These are phyloP conservation scores for Microtus pennsylvanicus DNA, from an alignment of 2,113 vertebrate species.

Conservation along the genomic window DNA sequence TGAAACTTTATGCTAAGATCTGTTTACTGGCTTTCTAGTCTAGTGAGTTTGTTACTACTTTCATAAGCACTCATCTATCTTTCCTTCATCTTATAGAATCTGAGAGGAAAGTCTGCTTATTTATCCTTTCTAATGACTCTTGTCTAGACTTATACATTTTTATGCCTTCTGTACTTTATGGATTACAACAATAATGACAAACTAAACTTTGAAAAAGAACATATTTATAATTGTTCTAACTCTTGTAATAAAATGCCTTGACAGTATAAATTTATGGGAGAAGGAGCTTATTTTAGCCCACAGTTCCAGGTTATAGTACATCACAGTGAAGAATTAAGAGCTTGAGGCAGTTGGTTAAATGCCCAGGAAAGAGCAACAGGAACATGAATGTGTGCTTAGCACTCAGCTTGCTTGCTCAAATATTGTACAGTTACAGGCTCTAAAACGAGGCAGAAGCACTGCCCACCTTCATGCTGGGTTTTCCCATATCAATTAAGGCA, in stretches of 20 bases:
- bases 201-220: not conserved
- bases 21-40: not conserved
- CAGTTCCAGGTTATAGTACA: not conserved
- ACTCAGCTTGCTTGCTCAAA: not conserved
- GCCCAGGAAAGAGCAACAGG: not conserved
- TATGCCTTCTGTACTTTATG: not conserved
- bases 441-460: not conserved
- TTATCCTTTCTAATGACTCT: not conserved
- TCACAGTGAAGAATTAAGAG: not conserved
- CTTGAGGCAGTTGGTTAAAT: not conserved
- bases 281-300: not conserved
- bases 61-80: not conserved
- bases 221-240: not conserved
- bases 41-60: not conserved
- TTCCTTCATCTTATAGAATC: not conserved
- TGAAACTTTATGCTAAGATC: not conserved
- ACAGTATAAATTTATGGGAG: not conserved
- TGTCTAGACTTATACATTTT: not conserved
- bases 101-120: not conserved
- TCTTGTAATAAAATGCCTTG: not conserved
- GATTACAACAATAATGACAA: not conserved
- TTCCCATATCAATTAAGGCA: not conserved
- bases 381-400: not conserved
- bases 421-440: not conserved
- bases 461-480: not conserved